phyloP scores from a whole-genome alignment of 2,797 vertebrate species.

The Oryzias sinensis region DNA sequence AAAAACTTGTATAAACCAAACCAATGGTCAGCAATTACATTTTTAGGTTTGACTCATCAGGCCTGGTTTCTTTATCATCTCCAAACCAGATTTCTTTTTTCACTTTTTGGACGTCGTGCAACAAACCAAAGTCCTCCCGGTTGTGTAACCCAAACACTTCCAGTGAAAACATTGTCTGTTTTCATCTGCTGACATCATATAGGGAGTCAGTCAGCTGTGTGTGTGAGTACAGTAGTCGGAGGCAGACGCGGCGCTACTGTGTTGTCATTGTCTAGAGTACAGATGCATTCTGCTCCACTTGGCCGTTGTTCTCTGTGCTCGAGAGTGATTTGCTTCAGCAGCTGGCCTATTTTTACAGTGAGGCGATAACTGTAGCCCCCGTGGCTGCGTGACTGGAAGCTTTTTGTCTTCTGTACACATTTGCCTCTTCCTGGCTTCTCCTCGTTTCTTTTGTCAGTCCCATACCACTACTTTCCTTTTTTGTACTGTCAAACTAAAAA shows the following conservation, averaged over 20 bases:
- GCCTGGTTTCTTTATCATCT: too few relatives aligned
- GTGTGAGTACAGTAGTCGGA: slow-evolving; percentile 5
- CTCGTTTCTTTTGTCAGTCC: slow-evolving; percentile 13
- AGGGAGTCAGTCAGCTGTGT: slow-evolving; percentile 6
- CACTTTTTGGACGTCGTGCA: too few relatives aligned
- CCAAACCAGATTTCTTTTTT: too few relatives aligned
- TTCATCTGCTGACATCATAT: too few relatives aligned
- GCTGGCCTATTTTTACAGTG: slow-evolving; percentile 47
- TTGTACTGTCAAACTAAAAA: too few relatives aligned
- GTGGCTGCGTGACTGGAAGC: slow-evolving; percentile 46
- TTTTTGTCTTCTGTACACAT: slow-evolving; percentile 26
- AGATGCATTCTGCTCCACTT: slow-evolving; percentile 33
- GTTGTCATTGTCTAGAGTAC: slow-evolving; percentile 20
- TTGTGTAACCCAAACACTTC: too few relatives aligned
- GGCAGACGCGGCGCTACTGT: neutral
- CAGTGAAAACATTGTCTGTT: too few relatives aligned
- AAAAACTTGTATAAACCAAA: too few relatives aligned
- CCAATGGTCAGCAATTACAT: too few relatives aligned
- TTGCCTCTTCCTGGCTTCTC: slow-evolving; percentile 20
- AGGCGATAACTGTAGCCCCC: slow-evolving; percentile 30
- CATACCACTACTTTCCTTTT: neutral
- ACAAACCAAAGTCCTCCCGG: too few relatives aligned
- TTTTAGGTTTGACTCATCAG: too few relatives aligned
- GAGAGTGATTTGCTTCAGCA: slow-evolving; percentile 49
- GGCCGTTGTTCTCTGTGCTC: slow-evolving; percentile 39